Evolutionary conservation across 2,797 vertebrate species (phyloP), one percentile per base, ranked within the genome.

Genomic region (Harpagifer antarcticus): DNA sequence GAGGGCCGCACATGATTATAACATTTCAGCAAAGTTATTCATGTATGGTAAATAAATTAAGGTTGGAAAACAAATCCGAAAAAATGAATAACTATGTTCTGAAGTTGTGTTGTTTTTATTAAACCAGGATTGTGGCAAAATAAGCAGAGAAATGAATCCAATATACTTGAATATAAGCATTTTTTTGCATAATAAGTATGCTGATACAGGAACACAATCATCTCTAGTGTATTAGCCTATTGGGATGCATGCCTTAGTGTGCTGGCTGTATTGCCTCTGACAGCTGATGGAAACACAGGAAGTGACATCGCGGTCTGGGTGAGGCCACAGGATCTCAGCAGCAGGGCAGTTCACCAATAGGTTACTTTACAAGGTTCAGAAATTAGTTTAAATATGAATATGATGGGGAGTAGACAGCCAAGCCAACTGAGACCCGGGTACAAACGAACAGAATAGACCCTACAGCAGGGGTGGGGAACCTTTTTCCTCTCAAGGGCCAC

Each of bases 251-350:
- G 49, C 12, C 5, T 42, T 43, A 15, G 13, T 43, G 15, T 20
- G 40, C 17, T 58, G 37, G 37, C 8, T 20, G 11, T 44, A 33
- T 33, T 33, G 33, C 23, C 15, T 31, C 33, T 23, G 19, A 42
- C 37, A 53, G 37, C 20, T 54, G 63, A 31, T 40, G 20, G 23
- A 11, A 44, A 54, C 33, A 64, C 62, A 48, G n/a, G 20, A 5
- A 2, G 3, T 67, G 64, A 55, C 23, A 13, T 68, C 53, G 44
- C 4, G 23, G 42, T 33, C n/a, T 14, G 11, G 64, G 64, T 23
- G 62, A 5, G 37, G 49, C 48, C 48, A 42, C 31, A 13, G 33
- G 55, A n/a, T 57, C 33, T 27, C 54, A 56, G 56, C 56, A 58
- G 19, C 40, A 44, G 42, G 9, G 13, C 14, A 16, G 42, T 9